Conservation (phyloP, 2,888 invertebrate genomes). For the Drosophila diplacantha region DNA sequence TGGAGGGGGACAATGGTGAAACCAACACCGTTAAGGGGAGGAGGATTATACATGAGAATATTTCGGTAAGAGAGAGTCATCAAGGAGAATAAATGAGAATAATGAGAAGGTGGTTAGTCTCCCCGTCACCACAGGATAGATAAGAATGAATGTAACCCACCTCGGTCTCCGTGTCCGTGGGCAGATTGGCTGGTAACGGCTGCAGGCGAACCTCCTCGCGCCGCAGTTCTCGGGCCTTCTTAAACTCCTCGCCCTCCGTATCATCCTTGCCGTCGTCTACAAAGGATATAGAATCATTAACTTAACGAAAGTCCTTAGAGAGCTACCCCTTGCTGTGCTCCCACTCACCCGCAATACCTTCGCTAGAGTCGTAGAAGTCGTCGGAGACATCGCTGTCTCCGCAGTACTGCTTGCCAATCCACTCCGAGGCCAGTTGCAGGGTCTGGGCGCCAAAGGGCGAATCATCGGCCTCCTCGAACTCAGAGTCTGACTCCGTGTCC, state of each 20-base stretch:
- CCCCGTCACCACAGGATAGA: slow-evolving; percentile 39
- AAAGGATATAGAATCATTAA: not conserved
- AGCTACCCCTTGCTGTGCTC: not conserved
- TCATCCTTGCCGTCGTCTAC: slow-evolving; percentile 82
- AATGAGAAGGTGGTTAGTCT: slow-evolving; percentile 63
- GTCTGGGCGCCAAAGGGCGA: slow-evolving; percentile 80
- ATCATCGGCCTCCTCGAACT: slow-evolving; percentile 84
- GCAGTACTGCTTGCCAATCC: slow-evolving; percentile 81
- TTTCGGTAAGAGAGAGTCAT: slow-evolving; percentile 29
- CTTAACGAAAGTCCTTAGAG: not conserved
- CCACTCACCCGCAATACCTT: slow-evolving; percentile 75
- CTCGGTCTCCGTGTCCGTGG: slow-evolving; percentile 85
- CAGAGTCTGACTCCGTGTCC: slow-evolving; percentile 82
- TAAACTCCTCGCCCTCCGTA: slow-evolving; percentile 85
- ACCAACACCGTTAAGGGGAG: slow-evolving; percentile 67
- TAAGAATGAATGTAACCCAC: slow-evolving; percentile 77
- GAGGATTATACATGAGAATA: slow-evolving; percentile 31
- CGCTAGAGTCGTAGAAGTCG: slow-evolving; percentile 78
- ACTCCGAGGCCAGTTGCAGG: slow-evolving; percentile 83
- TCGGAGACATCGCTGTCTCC: slow-evolving; percentile 78
- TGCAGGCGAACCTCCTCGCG: slow-evolving; percentile 84
- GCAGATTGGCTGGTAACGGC: slow-evolving; percentile 81
- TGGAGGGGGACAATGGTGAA: slow-evolving; percentile 37
- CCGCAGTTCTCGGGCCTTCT: slow-evolving; percentile 82
- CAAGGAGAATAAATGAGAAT: slow-evolving; percentile 55